phyloP scores from a whole-genome alignment of 2,113 vertebrate genomes.

The Synodontis membranacea region DNA sequence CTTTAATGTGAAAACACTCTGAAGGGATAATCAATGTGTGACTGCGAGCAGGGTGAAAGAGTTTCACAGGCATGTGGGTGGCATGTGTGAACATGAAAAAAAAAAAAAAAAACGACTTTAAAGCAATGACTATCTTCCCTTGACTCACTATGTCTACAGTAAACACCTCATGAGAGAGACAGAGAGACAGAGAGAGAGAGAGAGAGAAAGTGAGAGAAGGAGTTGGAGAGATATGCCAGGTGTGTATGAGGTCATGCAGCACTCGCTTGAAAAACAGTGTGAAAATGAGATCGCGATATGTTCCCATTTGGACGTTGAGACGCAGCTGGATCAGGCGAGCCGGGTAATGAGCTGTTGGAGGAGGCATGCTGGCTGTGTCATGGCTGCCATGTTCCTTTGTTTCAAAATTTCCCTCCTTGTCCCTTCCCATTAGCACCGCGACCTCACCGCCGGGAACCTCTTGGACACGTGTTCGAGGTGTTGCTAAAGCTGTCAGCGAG shows the following conservation, averaged over 20 bases:
- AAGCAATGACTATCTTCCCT: background rate
- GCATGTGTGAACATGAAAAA: background rate
- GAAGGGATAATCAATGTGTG: conserved; percentile 68
- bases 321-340: conserved; percentile 11
- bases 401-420: conserved; percentile 5
- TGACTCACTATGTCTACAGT: background rate
- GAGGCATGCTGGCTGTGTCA: conserved; percentile 31
- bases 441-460: background rate
- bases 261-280: conserved; percentile 39
- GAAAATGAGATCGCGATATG: conserved; percentile 36
- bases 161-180: conserved; percentile 17
- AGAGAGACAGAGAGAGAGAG: background rate
- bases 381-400: background rate
- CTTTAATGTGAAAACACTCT: conserved; percentile 69
- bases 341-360: conserved; percentile 43
- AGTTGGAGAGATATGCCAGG: conserved; percentile 38
- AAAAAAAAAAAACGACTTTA: background rate
- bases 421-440: background rate
- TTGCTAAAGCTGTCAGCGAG: conserved; percentile 30
- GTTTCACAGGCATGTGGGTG: conserved; percentile 58
- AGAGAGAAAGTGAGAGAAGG: conserved; percentile 22
- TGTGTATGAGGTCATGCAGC: conserved; percentile 39
- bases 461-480: conserved; percentile 28
- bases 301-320: conserved; percentile 23
- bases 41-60: conserved; percentile 51